Evolutionary conservation across 2,888 invertebrate species (phyloP).

Genomic region (Sesia apiformis): DNA sequence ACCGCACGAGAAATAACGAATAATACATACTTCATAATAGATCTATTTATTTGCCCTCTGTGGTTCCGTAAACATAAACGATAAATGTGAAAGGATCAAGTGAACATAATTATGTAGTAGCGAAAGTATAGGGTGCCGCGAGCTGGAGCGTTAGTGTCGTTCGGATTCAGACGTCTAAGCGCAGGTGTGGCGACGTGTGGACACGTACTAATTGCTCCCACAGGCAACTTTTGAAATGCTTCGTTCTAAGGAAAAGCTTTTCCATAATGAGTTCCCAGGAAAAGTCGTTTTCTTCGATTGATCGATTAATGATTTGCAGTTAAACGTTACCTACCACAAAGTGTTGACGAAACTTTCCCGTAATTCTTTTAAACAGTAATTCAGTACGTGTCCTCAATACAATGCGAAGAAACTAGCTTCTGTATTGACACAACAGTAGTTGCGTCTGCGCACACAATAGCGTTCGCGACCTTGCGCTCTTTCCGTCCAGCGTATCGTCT

Average conservation of each 20-base stretch:
- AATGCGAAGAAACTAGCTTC: constrained; percentile 10
- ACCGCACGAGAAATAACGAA: not conserved
- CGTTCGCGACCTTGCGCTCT: constrained; percentile 44
- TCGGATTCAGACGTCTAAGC: too few relatives aligned
- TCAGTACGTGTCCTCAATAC: not conserved
- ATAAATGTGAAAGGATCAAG: not conserved
- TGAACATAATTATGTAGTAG: constrained; percentile 3
- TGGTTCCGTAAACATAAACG: not conserved
- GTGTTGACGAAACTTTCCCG: too few relatives aligned
- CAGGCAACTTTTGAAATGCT: too few relatives aligned
- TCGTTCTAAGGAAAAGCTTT: too few relatives aligned
- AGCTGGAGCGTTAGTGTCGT: not conserved
- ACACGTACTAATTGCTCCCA: too few relatives aligned
- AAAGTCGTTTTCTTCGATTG: too few relatives aligned
- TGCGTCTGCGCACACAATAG: constrained; percentile 21
- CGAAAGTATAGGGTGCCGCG: constrained; percentile 15
- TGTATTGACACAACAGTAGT: constrained; percentile 29
- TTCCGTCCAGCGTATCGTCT: constrained; percentile 15
- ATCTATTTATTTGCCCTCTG: constrained; percentile 15
- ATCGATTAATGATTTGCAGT: too few relatives aligned
- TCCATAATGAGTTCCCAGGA: too few relatives aligned
- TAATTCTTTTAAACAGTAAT: not conserved
- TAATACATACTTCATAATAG: constrained; percentile 2
- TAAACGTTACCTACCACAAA: too few relatives aligned
- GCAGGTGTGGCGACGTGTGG: too few relatives aligned